Base-by-base conservation (phyloP, 2,888 invertebrate genomes). In the Aelia acuminata region DNA sequence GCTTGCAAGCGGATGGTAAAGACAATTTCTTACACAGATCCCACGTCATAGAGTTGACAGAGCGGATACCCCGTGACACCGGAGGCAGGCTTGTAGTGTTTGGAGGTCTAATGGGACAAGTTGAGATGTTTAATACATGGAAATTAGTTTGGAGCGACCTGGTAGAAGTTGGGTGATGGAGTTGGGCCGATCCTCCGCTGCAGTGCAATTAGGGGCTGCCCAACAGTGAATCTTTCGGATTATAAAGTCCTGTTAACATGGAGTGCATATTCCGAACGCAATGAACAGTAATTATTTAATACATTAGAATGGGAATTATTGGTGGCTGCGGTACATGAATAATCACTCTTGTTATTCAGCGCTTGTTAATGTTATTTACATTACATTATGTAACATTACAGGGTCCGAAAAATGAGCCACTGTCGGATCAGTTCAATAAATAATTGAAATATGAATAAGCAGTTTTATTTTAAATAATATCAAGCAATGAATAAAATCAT, bases 41-140 rank as follows among this genome's bases (percentile, higher is more conserved):
- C 63, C 63, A 70, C 8, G 63, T 70, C 63, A 31, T 31, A 7
- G 4, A 35, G 35, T 20, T 35, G 63, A 70, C 63, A 70, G 35
- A 35, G 5, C 63, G 35, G 8, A 63, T 63, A 63, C 63, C 31
- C 31, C 63, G 4, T 26, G 26, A 63, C 63, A 63, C 15, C 57
- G 18, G 63, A 18, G 13, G 15, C 2, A 26, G 26, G 26, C 15
- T 26, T 57, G 13, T 13, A 15, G 18, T 35, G 63, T 35, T 18
- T 70, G 35, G 31, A 35, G 31, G 35, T 5, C 35, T 70, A n/a
- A 70, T n/a, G 63, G 63, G 63, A 70, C 63, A 70, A 70, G 63
- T 70, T 70, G 18, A 35, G 63, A 70, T 70, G 63, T 35, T 35
- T 70, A 35, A 70, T 70, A 70, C 63, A 70, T 70, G 63, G 63